Evolutionary conservation across 2,113 vertebrate species (phyloP).

Genomic region (Nanorana parkeri): DNA sequence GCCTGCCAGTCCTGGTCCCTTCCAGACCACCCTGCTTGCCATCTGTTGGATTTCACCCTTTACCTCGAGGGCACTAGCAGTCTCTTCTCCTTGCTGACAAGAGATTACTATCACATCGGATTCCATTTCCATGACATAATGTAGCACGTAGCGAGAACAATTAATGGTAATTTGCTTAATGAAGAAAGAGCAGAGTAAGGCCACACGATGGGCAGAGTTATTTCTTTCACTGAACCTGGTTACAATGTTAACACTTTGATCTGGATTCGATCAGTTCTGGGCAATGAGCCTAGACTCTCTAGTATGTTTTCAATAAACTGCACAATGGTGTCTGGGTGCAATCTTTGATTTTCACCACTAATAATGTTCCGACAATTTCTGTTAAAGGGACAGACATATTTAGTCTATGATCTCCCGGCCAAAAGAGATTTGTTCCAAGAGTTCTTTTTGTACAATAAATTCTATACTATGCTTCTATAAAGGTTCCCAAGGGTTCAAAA

Average conservation of each 20-base stretch:
- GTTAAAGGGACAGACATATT: not conserved
- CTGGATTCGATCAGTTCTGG: slow-evolving; percentile 42
- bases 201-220: not conserved
- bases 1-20: not conserved
- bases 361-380: not conserved
- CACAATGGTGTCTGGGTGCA: slow-evolving; percentile 37
- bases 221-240: slow-evolving; percentile 22
- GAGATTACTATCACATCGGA: not conserved
- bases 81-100: not conserved
- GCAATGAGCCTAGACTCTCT: slow-evolving; percentile 20
- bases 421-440: slow-evolving; percentile 1
- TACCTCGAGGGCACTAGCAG: not conserved
- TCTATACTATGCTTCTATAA: too few relatives aligned
- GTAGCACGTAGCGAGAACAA: not conserved
- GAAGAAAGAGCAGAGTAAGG: not conserved
- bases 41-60: not conserved
- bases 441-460: not conserved
- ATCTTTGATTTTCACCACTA: slow-evolving; percentile 23
- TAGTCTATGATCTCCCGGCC: not conserved
- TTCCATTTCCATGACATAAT: not conserved
- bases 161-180: slow-evolving; percentile 16
- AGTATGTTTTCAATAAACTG: slow-evolving; percentile 47
- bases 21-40: not conserved
- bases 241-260: slow-evolving; percentile 34
- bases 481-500: too few relatives aligned